Evolutionary conservation across 2,888 invertebrate genomes (phyloP), one percentile per base, ranked within the genome.

Genomic region (Sinelater perroti): DNA sequence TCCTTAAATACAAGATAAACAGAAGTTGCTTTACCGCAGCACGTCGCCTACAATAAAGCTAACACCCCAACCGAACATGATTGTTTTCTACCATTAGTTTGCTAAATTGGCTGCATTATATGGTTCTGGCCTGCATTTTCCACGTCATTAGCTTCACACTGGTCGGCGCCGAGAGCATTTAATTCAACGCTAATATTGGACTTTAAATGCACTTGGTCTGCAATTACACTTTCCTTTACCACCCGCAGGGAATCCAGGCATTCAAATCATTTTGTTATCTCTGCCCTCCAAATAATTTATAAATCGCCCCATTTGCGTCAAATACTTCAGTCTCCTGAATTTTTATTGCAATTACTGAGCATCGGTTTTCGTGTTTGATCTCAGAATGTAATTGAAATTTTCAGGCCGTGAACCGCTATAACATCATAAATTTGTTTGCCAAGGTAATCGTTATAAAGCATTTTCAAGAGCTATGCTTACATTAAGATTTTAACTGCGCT

Each of bases 401-500:
- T n/a, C n/a, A n/a, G n/a, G n/a, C n/a, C n/a, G n/a, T n/a, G 21
- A 38, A 24, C 20, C 38, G 38, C 17, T 20, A 38, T 24, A 38
- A 38, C 38, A 21, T 38, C 24, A 24, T 38, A 8, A 24, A 40
- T 24, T 24, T 40, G 40, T 40, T 14, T 8, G 8, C 7, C 24
- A 24, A 40, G 14, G 14, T 4, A 40, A 40, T 40, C 24, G 24
- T 40, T n/a, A n/a, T n/a, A n/a, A n/a, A n/a, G n/a, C n/a, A 24
- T 40, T 40, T 40, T 40, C 24, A 40, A 13, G 40, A 40, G 14
- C 24, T 21, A 8, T 38, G 38, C 20, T 38, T 20, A 10, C 38
- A 24, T 40, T 40, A 40, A 40, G 40, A 40, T 40, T 36, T 40
- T 14, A 40, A 13, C 40, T 5, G 13, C 24, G 14, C 3, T 40